phyloP scores from a whole-genome alignment of 2,113 vertebrate genomes.

The Romanogobio albipinnatus region DNA sequence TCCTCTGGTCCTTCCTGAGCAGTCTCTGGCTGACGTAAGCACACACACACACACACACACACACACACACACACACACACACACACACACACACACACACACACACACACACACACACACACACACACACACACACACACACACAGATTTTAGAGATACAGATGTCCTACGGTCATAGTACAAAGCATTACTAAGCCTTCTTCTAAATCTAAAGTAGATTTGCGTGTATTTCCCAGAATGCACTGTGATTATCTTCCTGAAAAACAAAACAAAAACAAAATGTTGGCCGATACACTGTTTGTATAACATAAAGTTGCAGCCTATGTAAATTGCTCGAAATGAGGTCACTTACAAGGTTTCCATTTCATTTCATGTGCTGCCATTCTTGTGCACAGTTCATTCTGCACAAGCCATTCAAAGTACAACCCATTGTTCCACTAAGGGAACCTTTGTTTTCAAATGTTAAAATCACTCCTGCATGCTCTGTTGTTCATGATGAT shows the following conservation, averaged over 20 bases:
- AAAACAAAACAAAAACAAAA: neutral
- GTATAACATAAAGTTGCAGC: neutral
- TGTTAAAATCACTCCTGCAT: neutral
- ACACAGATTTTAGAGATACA: neutral
- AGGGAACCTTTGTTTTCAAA: neutral
- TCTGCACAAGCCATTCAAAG: neutral
- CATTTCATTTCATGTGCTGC: neutral
- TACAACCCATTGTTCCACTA: no score
- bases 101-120: neutral
- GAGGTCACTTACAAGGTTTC: neutral
- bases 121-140: neutral
- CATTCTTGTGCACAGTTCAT: neutral
- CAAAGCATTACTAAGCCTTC: neutral
- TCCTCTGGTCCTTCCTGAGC: conserved; percentile 21
- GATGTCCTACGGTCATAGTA: neutral
- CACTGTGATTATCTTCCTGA: neutral
- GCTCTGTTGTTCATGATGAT: neutral
- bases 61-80: conserved; percentile 2
- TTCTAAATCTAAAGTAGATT: neutral
- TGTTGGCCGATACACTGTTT: neutral
- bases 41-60: neutral
- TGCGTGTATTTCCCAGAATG: neutral
- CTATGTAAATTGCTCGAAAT: neutral
- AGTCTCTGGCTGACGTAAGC: conserved; percentile 2
- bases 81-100: neutral